A percentile compares a stretch with the other conserved stretches of the same genome.
Evolutionary conservation across 1,140 invertebrate species (phyloP).

Genomic region (Thalassaphorura encarpata): DNA sequence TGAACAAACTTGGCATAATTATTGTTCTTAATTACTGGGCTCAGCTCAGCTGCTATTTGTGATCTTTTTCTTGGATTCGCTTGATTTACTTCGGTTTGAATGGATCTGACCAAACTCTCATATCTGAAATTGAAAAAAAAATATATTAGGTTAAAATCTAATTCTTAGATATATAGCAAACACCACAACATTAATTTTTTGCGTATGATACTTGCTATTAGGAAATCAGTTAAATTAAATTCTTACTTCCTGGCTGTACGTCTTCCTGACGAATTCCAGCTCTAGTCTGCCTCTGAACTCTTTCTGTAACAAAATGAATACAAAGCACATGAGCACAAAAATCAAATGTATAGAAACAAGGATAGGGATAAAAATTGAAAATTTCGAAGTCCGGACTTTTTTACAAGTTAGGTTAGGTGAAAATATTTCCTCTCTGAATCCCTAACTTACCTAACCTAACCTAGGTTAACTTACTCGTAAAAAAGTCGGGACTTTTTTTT

Average conservation of each 20-base stretch:
- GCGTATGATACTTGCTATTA: background rate
- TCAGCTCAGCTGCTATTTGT: too few relatives aligned
- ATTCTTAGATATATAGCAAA: background rate
- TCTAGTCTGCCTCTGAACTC: slow-evolving; percentile 45
- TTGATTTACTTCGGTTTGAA: slow-evolving; percentile 51
- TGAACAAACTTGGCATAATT: too few relatives aligned
- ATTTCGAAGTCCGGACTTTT: too few relatives aligned
- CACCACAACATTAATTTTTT: background rate
- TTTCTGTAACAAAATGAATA: slow-evolving; percentile 43
- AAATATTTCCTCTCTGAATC: too few relatives aligned
- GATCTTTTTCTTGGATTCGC: too few relatives aligned
- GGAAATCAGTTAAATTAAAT: background rate
- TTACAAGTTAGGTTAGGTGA: too few relatives aligned
- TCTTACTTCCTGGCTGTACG: slow-evolving; percentile 57
- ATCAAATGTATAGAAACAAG: slow-evolving; percentile 6
- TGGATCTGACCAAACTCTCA: slow-evolving; percentile 60
- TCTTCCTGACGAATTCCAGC: slow-evolving; percentile 51
- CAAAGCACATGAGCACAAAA: background rate
- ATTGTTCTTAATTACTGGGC: too few relatives aligned
- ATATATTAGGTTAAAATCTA: slow-evolving; percentile 9
- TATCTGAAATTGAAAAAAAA: slow-evolving; percentile 46
- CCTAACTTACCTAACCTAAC: too few relatives aligned
- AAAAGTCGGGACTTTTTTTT: too few relatives aligned
- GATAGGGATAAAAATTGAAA: too few relatives aligned
- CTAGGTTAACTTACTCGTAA: too few relatives aligned